A percentile compares a stretch with the other conserved stretches of the same genome.
These are phyloP conservation scores for Nycticorax nycticorax DNA, from an alignment of 2,113 vertebrate genomes.

Conservation along the genomic window DNA sequence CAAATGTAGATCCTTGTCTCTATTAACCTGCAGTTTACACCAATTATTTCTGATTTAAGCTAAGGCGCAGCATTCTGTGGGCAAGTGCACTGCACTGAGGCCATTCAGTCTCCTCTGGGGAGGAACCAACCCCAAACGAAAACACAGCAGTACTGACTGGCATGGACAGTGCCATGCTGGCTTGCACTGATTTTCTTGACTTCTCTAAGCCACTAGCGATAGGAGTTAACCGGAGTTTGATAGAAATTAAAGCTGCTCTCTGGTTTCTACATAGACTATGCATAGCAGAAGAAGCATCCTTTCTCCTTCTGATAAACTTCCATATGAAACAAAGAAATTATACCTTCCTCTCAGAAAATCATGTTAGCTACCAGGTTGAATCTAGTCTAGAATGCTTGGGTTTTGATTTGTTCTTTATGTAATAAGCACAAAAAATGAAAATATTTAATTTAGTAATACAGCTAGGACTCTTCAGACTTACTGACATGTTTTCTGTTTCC, in stretches of 20 bases:
- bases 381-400: background rate
- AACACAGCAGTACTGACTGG: background rate
- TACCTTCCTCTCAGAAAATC: background rate
- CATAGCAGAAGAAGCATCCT: background rate
- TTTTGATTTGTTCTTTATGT: background rate
- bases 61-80: background rate
- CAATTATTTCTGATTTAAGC: background rate
- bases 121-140: background rate
- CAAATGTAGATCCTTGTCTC: background rate
- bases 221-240: background rate
- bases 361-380: background rate
- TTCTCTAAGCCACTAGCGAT: background rate
- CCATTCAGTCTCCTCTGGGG: background rate
- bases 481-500: background rate
- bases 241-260: background rate
- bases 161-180: background rate
- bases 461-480: background rate
- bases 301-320: background rate
- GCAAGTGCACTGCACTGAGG: background rate
- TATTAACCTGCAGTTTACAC: background rate
- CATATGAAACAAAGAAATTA: background rate
- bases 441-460: background rate
- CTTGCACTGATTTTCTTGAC: background rate
- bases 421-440: background rate
- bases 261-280: background rate